These are phyloP conservation scores for Meda fulgida DNA, from an alignment of 2,797 vertebrate species.

Conservation along the genomic window DNA sequence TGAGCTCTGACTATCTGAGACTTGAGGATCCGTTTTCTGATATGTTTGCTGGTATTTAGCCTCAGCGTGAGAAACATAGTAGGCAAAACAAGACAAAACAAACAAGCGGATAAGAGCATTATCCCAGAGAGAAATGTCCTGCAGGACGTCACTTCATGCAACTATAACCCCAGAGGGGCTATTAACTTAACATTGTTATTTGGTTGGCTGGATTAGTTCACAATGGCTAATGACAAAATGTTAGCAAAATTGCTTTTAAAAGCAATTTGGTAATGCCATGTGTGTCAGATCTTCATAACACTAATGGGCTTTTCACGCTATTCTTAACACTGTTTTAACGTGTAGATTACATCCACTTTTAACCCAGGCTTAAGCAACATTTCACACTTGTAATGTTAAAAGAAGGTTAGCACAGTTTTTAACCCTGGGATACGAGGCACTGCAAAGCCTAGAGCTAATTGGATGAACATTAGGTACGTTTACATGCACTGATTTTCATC, in stretches of 20 bases:
- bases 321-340: not conserved
- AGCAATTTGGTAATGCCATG: not conserved
- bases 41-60: conserved; percentile 27
- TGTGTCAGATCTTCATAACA: not conserved
- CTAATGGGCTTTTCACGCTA: conserved; percentile 17
- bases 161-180: not conserved
- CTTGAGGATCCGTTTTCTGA: conserved; percentile 5
- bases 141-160: not conserved
- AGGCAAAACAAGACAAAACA: conserved; percentile 70
- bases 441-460: not conserved
- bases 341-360: not conserved
- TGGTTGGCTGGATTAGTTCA: not conserved
- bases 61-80: conserved; percentile 69
- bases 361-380: conserved; percentile 3
- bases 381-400: conserved; percentile 2
- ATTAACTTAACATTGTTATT: conserved; percentile 26
- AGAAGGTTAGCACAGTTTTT: not conserved
- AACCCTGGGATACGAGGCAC: not conserved
- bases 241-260: not conserved
- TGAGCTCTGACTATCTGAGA: conserved; percentile 11
- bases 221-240: not conserved
- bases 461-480: not conserved
- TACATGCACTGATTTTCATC: no score
- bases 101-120: conserved; percentile 77
- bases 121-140: conserved; percentile 66